phyloP scores from a whole-genome alignment of 2,797 vertebrate genomes.

The Tapera naevia region DNA sequence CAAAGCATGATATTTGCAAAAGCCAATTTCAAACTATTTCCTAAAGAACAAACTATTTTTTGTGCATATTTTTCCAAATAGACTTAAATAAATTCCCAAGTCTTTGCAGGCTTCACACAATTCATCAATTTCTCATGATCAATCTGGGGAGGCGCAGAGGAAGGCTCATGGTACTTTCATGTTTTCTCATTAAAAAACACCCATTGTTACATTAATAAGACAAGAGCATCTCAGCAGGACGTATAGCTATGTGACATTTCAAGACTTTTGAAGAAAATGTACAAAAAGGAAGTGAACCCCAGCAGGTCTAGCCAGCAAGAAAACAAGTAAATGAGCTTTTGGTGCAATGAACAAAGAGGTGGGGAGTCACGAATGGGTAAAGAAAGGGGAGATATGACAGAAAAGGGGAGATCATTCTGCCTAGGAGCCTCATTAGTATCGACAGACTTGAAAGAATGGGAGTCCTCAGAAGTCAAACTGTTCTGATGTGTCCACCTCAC shows the following conservation, averaged over 20 bases:
- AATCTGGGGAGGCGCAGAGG: constrained; percentile 17
- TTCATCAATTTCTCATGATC: constrained; percentile 53
- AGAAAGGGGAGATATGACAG: neutral
- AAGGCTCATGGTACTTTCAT: constrained; percentile 43
- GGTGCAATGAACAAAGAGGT: constrained; percentile 20
- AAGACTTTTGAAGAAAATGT: constrained; percentile 58
- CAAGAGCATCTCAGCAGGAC: constrained; percentile 59
- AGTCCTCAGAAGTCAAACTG: constrained; percentile 25
- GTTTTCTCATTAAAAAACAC: constrained; percentile 69
- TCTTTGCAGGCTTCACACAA: constrained; percentile 26
- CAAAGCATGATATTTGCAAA: neutral
- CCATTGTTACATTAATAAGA: constrained; percentile 70
- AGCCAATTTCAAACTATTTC: neutral
- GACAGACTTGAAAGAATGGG: constrained; percentile 15
- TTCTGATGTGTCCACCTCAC: neutral
- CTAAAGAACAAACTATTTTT: constrained; percentile 6
- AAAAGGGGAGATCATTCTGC: constrained; percentile 11
- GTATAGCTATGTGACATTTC: constrained; percentile 46
- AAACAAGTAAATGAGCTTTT: constrained; percentile 63
- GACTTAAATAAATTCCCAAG: neutral
- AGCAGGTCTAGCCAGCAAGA: constrained; percentile 45
- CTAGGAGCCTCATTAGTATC: constrained; percentile 7
- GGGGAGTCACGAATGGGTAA: constrained; percentile 1
- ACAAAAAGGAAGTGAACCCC: constrained; percentile 44
- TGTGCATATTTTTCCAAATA: constrained; percentile 12